Evolutionary conservation across 92 coral and sea anemone genomes (phyloP), one percentile per base, ranked within the genome.

Genomic region (Muricea muricata): DNA sequence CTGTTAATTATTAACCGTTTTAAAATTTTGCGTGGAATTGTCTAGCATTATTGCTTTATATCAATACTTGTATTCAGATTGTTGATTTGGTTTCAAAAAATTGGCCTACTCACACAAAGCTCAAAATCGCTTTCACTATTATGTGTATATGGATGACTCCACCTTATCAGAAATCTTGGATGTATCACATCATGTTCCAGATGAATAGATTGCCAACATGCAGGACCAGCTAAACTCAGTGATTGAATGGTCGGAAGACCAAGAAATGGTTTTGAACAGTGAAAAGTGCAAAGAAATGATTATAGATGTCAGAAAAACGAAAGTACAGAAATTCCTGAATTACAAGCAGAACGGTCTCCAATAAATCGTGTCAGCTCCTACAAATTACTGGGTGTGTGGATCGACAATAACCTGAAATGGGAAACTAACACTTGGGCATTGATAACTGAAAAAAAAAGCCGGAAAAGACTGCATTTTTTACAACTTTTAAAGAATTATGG

Each of bases 401-500:
- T 65, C 4, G 45, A 35, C 29, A 25, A 65, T 41, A 25, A 65
- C 29, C 13, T 65, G 21, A 25, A 12, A 23, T 50, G 58, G 58
- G 23, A 20, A 50, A 50, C 58, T 6, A 50, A 50, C 17, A 13
- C 63, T n/a, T n/a, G 30, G 63, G 25, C 5, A 21, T 21, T 57
- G 6, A 57, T 20, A n/a, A n/a, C n/a, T n/a, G n/a, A n/a, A 21
- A 57, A 57, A n/a, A 57, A 66, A 66, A 23, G 50, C 14, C 50
- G 50, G 50, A 45, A 45, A 45, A 45, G 50, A 45, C 15, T 65
- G 15, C 12, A 12, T 65, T 30, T 65, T 30, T 18, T 65, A n/a
- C 28, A 65, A 35, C 8, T 73, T 73, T 26, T 47, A 42, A 73
- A 45, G 34, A 73, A 47, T 24, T 73, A 73, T 23, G 79, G 79